phyloP scores from a whole-genome alignment of 2,797 vertebrate species.

The Serranus cabrilla region DNA sequence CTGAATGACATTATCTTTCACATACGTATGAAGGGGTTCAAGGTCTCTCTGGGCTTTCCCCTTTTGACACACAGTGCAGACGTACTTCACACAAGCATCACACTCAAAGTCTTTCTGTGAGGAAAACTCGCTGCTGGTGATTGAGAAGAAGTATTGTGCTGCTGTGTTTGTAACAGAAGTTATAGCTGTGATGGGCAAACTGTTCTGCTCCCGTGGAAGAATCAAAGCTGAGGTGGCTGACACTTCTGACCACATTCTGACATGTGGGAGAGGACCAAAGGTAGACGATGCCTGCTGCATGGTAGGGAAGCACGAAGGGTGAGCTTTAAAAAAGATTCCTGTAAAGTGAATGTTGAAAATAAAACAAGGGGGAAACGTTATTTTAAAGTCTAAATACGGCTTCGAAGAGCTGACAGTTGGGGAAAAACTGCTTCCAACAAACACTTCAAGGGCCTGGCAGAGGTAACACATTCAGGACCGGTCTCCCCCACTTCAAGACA shows the following conservation, averaged over 20 bases:
- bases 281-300: background rate
- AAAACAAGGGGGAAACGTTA: background rate
- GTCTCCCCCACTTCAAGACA: background rate
- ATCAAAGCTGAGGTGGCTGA: conserved; percentile 7
- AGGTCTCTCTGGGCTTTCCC: conserved; percentile 11
- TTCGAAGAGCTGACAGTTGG: background rate
- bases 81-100: background rate
- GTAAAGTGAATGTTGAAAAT: background rate
- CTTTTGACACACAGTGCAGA: background rate
- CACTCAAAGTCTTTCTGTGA: background rate
- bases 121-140: background rate
- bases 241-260: background rate
- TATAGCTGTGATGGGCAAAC: background rate
- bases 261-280: background rate
- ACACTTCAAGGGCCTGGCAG: background rate
- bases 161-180: background rate
- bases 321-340: background rate
- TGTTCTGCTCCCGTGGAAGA: background rate
- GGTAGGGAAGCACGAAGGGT: background rate
- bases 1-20: conserved; percentile 4
- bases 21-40: background rate
- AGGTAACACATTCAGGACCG: conserved; percentile 1
- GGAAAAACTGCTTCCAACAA: background rate
- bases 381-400: conserved; percentile 1
- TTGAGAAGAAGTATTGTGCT: background rate